Percentiles rank a stretch among this genome's conserved stretches.
Evolutionary conservation across 2,113 vertebrate genomes (phyloP).

Genomic region (Lipotes vexillifer): DNA sequence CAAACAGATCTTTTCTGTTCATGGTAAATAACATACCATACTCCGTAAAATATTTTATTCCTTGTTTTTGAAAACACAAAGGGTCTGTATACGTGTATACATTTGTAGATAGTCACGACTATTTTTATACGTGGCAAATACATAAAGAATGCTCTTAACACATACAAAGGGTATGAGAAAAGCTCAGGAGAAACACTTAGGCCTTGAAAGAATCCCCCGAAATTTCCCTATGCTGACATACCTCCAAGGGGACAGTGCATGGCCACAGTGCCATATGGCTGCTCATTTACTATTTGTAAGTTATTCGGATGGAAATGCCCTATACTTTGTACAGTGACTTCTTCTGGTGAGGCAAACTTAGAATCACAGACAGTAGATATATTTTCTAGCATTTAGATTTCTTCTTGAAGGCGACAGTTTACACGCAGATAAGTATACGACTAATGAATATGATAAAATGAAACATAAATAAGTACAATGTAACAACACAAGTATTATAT

Average conservation of each 20-base stretch:
- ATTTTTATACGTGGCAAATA: not conserved
- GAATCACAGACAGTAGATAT: not conserved
- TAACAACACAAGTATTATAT: not conserved
- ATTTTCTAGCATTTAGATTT: constrained; percentile 14
- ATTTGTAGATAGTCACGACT: not conserved
- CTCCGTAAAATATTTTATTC: constrained; percentile 35
- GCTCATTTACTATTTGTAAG: not conserved
- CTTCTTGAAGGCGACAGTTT: constrained; percentile 9
- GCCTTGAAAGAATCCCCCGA: not conserved
- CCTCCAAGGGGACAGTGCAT: fast-evolving
- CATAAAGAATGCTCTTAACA: not conserved
- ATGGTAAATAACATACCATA: constrained; percentile 28
- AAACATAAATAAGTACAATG: not conserved
- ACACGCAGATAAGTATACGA: not conserved
- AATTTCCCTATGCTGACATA: fast-evolving
- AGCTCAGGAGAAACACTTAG: not conserved
- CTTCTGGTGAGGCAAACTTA: not conserved
- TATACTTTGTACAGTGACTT: constrained; percentile 1
- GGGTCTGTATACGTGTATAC: not conserved
- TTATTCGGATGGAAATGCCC: not conserved
- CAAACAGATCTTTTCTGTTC: constrained; percentile 59
- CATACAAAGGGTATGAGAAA: not conserved
- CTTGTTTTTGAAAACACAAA: constrained; percentile 25
- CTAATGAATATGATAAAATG: not conserved
- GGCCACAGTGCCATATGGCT: fast-evolving